Evolutionary conservation across 2,113 vertebrate species (phyloP).

Genomic region (Anser cygnoides): DNA sequence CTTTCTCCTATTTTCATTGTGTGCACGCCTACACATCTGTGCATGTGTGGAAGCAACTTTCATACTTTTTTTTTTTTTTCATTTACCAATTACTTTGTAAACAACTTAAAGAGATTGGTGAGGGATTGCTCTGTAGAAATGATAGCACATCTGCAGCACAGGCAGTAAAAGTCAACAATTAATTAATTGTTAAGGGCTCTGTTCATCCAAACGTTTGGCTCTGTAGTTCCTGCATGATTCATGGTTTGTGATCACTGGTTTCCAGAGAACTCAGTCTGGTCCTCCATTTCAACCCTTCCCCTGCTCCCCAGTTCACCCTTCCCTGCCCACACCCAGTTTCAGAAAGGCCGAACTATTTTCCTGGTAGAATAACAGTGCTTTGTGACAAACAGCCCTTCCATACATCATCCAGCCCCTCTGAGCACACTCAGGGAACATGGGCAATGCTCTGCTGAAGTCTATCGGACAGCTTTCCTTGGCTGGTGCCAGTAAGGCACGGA

Average conservation of each 20-base stretch:
- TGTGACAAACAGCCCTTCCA: neutral
- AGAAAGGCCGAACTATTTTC: accelerated
- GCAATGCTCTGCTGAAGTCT: neutral
- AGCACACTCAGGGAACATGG: accelerated
- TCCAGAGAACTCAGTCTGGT: slow-evolving; percentile 47
- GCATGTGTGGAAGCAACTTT: slow-evolving; percentile 35
- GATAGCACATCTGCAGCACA: slow-evolving; percentile 54
- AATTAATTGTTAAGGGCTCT: slow-evolving; percentile 65
- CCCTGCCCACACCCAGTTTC: neutral
- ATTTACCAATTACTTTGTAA: slow-evolving; percentile 42
- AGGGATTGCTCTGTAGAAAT: slow-evolving; percentile 41
- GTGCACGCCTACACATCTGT: slow-evolving; percentile 28
- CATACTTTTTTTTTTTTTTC: neutral
- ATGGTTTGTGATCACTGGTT: slow-evolving; percentile 52
- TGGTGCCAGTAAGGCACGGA: neutral
- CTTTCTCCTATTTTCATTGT: slow-evolving; percentile 58
- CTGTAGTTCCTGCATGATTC: slow-evolving; percentile 59
- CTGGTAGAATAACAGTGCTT: neutral
- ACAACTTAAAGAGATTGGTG: slow-evolving; percentile 57
- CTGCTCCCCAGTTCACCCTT: slow-evolving; percentile 31
- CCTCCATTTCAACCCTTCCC: slow-evolving; percentile 22
- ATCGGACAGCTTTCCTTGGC: neutral
- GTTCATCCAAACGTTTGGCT: slow-evolving; percentile 62
- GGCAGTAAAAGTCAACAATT: slow-evolving; percentile 66
- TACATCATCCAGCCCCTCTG: neutral